Evolutionary conservation across 2,888 invertebrate species (phyloP), one percentile per base, ranked within the genome.

Genomic region (Agonopterix subpropinquella): DNA sequence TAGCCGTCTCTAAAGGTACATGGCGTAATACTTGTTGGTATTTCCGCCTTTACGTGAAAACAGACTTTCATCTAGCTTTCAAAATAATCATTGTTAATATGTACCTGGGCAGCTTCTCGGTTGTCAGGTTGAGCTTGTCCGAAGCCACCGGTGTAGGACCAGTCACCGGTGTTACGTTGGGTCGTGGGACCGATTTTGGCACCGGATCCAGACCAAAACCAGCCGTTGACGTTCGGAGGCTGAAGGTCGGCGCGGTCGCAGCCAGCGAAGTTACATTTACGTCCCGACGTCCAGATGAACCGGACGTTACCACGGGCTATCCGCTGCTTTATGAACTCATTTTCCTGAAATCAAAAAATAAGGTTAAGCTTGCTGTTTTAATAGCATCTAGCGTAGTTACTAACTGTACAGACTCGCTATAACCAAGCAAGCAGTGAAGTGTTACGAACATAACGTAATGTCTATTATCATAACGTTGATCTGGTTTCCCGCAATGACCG

Each of bases 201-300:
- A 36, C 96, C 96, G 8, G 96, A 96, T 57, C 96, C 96, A 5
- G 95, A 96, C 96, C 96, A 97, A 91, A 97, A 97, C 96, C 96
- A 97, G 49, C 95, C 95, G 79, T 95, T 94, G 61, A 94, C 91
- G 72, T 94, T 94, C 53, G 94, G 92, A n/a, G 95, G 95, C 81
- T 95, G 94, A 66, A 95, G 86, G 80, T 95, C 95, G 45, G 92
- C 82, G 49, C 95, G 90, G 81, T 95, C 94, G 78, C 95, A 97
- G 41, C 96, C 96, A 53, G 95, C 95, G 74, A 97, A 97, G 84
- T 97, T 96, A 72, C 96, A 97, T 78, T 96, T 96, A 56, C 96
- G 92, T 1, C 96, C 96, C 8, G 96, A 96, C 1, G 96, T 96
- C 96, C 96, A 97, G 70, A 97, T 96, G 82, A 93, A 97, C 2